A percentile compares a stretch with the other conserved stretches of the same genome.
Evolutionary conservation across 2,113 vertebrate genomes (phyloP).

Genomic region (Ceuthmochares aereus): DNA sequence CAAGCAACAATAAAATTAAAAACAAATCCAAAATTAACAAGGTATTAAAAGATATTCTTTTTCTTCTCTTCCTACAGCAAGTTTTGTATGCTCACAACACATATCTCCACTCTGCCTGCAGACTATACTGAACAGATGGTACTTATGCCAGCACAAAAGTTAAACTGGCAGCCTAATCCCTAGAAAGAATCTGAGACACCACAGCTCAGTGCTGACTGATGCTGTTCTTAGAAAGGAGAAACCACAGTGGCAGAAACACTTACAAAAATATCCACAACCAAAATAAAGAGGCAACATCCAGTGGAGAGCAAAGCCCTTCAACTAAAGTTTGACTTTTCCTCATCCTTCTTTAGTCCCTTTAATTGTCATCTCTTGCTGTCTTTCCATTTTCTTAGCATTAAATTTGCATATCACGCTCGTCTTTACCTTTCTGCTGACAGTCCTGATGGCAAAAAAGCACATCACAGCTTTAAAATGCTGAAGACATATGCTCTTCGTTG

Average conservation of each 20-base stretch:
- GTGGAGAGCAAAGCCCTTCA: not conserved
- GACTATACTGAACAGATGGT: slow-evolving; percentile 33
- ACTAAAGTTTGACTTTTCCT: not conserved
- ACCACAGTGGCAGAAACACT: not conserved
- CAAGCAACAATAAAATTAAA: not conserved
- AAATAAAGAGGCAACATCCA: not conserved
- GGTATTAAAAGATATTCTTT: not conserved
- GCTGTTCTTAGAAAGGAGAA: slow-evolving; percentile 45
- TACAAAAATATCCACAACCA: not conserved
- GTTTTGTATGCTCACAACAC: not conserved
- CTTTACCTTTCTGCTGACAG: not conserved
- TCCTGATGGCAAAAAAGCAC: not conserved
- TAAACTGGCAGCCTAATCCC: slow-evolving; percentile 38
- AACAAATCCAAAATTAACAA: not conserved
- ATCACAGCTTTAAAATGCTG: not conserved
- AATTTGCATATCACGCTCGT: not conserved
- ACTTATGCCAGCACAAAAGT: not conserved
- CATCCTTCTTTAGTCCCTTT: not conserved
- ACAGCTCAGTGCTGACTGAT: slow-evolving; percentile 1
- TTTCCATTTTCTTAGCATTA: not conserved
- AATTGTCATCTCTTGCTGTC: not conserved
- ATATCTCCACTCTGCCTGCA: not conserved
- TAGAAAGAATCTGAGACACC: slow-evolving; percentile 28
- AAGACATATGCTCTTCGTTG: not conserved
- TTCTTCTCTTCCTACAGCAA: not conserved